Base-by-base conservation (phyloP, 2,797 vertebrate species). In the Astyanax mexicanus region DNA sequence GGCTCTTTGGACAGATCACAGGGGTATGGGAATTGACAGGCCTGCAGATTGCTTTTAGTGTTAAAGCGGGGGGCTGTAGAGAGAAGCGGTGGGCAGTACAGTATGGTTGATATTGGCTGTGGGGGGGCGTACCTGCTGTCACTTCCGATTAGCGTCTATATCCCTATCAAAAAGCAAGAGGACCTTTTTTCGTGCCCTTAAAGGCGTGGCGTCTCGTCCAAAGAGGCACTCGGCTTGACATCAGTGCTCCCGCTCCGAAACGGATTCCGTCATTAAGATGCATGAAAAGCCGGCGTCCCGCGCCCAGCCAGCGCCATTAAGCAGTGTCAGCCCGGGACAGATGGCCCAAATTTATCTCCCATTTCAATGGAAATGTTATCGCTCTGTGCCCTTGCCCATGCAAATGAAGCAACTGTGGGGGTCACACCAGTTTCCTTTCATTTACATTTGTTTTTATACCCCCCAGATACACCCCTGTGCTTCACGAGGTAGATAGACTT, bases 361-460 rank as follows among this genome's bases (percentile, higher is more conserved):
- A 95, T 95, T 95, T 95, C 92, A 93, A 95, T 96, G 90, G 91
- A 92, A 93, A 95, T 95, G 93, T 93, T 90, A 93, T 94, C 93
- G 90, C 87, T 91, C 89, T 82, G 81, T 92, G 88, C 83, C 89
- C 90, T 92, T 91, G 91, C 84, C 76, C 90, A 92, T 95, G 93
- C 93, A 95, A 96, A 96, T 95, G 86, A 75, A 93, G 84, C 80
- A 80, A 89, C 83, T 80, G 86, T 80, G 82, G 88, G 75, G 82
- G 85, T 84, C 90, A 85, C 83, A 71, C 72, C 87, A 62, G 88
- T 90, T 89, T 93, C 91, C 88, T 84, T 89, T 86, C 54, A 77
- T 84, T 70, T 89, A 86, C 75, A 85, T 76, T 58, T 77, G 44
- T 79, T 90, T 88, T 81, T 80, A 85, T 88, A 82, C 68, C 85